Percentiles rank a stretch among this genome's conserved stretches.
These are phyloP conservation scores for Cossypha polioptera DNA, from an alignment of 2,797 vertebrate species.

Conservation along the genomic window DNA sequence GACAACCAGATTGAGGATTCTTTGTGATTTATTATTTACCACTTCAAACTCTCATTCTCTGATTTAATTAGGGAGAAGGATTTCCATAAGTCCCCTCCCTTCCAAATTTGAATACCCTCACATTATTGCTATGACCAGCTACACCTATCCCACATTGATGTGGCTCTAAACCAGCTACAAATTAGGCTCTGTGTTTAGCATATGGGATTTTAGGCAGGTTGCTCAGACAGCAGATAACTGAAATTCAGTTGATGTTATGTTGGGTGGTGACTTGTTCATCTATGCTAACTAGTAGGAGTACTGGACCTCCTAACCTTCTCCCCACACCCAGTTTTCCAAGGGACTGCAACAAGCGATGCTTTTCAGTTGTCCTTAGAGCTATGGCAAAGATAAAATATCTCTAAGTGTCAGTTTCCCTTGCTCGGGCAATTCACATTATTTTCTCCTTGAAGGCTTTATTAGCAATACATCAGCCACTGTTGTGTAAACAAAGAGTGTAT, in stretches of 20 bases:
- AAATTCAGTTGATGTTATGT: not conserved
- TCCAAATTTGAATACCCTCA: constrained; percentile 47
- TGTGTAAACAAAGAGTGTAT: not conserved
- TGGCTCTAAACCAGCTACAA: not conserved
- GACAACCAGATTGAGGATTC: constrained; percentile 84
- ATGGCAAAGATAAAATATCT: not conserved
- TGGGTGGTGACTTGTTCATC: constrained; percentile 28
- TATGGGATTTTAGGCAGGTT: constrained; percentile 14
- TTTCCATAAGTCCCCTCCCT: constrained; percentile 67
- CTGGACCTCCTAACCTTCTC: not conserved
- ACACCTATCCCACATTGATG: not conserved
- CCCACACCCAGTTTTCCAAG: not conserved
- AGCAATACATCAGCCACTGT: not conserved
- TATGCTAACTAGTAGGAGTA: not conserved
- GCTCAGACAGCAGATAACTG: constrained; percentile 8
- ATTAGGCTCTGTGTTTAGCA: not conserved
- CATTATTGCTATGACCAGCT: constrained; percentile 1
- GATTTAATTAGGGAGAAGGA: constrained; percentile 81
- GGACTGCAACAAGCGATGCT: not conserved
- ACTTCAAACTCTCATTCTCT: constrained; percentile 78
- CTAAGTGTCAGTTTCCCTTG: not conserved
- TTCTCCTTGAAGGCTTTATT: constrained; percentile 37
- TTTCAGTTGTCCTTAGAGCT: not conserved
- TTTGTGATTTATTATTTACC: constrained; percentile 86
- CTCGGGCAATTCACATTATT: not conserved